Conservation (phyloP, 2,888 invertebrate species). For the Melipona bicolor region DNA sequence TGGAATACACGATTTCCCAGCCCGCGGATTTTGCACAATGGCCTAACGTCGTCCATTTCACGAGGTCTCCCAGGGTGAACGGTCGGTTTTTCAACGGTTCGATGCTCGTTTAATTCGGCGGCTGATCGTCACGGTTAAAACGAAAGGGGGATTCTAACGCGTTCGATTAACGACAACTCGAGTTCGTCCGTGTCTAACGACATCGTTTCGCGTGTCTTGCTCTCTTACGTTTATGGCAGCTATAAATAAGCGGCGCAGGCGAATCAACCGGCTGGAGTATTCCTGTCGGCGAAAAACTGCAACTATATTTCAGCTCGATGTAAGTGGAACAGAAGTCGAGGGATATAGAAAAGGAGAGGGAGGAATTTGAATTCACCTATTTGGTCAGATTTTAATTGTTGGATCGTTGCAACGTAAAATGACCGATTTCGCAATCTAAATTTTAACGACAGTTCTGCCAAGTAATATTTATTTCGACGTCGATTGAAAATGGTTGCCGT, state of each 20-base stretch:
- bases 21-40: conserved; percentile 7
- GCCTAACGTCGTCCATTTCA: neutral
- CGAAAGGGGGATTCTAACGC: neutral
- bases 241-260: conserved; percentile 15
- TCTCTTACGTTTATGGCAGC: conserved; percentile 8
- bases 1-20: conserved; percentile 21
- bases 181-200: conserved; percentile 2
- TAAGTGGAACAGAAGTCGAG: neutral
- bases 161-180: neutral
- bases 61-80: neutral
- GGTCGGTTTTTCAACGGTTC: neutral
- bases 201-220: conserved; percentile 14
- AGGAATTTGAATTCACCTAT: no score
- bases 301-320: neutral
- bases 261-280: neutral
- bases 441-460: no score
- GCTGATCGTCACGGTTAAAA: neutral
- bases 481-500: no score
- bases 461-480: no score
- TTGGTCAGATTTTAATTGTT: no score
- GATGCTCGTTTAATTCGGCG: neutral
- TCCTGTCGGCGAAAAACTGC: neutral
- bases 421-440: no score
- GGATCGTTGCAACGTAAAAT: no score
- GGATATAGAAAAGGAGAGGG: neutral